phyloP scores from a whole-genome alignment of 2,797 vertebrate species.

The Mus caroli region DNA sequence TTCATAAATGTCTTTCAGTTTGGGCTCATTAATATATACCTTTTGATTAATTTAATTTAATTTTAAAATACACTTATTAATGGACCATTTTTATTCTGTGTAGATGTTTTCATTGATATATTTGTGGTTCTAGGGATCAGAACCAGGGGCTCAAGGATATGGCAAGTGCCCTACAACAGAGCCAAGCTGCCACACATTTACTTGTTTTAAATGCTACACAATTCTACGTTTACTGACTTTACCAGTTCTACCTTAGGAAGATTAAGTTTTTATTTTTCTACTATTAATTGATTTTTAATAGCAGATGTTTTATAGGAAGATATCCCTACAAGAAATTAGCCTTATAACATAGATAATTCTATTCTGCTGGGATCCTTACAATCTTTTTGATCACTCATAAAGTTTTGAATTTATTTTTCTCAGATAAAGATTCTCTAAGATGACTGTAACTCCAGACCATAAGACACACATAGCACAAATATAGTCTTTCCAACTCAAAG shows the following conservation, averaged over 20 bases:
- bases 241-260: not conserved
- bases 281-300: not conserved
- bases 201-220: not conserved
- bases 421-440: not conserved
- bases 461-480: not conserved
- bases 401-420: not conserved
- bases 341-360: not conserved
- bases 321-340: not conserved
- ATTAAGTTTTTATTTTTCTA: not conserved
- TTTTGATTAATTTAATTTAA: not conserved
- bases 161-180: too few relatives aligned
- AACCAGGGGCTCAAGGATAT: not conserved
- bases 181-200: not conserved
- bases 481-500: not conserved
- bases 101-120: not conserved
- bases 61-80: not conserved
- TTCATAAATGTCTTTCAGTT: not conserved
- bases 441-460: not conserved
- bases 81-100: not conserved
- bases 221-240: not conserved
- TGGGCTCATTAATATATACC: not conserved
- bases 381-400: not conserved
- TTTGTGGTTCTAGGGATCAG: not conserved
- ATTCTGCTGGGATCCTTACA: not conserved
- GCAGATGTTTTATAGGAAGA: not conserved